Evolutionary conservation across 2,797 vertebrate genomes (phyloP), one percentile per base, ranked within the genome.

Genomic region (Macropus fuliginosus): DNA sequence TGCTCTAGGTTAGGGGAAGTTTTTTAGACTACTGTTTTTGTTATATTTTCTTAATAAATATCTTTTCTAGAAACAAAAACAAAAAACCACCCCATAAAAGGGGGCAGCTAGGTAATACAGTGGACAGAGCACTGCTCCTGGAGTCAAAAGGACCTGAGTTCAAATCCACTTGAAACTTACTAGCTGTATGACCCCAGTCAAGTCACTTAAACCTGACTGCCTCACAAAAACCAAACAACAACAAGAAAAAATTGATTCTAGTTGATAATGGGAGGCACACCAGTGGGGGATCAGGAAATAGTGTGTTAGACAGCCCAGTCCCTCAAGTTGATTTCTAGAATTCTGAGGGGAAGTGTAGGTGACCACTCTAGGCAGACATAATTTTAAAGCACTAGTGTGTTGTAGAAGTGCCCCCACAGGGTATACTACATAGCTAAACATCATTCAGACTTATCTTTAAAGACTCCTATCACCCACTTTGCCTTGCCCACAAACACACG

Each of bases 51-150:
- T 59, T 1, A 62, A 62, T 34, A 34, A 62, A 34, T 1, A 34
- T 62, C 57, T 56, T 74, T 95, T 95, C 29, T 91, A 91, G 95
- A 94, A 50, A 46, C 46, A 14, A 55, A 57, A 91, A 91, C 0
- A 54, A 10, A 2, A 55, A 55, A 55, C 55, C 55, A 8, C 21
- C 27, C 24, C 91, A 94, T 2, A 8, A 92, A 93, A 50, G 14
- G 4, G 91, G 92, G 54, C 13, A 56, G 92, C 3, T 54, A 54
- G 46, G 4, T 34, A 12, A 50, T 94, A 66, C 5, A 31, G 11
- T 31, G 57, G 57, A 59, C 4, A 59, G 57, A 57, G 1, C 27
- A 10, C 27, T 57, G 27, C 1, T 10, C 56, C 56, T 57, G 56
- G 56, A 59, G 10, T 59, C 29, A 31, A 10, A 11, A 59, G 57